Conservation (phyloP, 2,888 invertebrate species). For the Tenthredo mesomela region DNA sequence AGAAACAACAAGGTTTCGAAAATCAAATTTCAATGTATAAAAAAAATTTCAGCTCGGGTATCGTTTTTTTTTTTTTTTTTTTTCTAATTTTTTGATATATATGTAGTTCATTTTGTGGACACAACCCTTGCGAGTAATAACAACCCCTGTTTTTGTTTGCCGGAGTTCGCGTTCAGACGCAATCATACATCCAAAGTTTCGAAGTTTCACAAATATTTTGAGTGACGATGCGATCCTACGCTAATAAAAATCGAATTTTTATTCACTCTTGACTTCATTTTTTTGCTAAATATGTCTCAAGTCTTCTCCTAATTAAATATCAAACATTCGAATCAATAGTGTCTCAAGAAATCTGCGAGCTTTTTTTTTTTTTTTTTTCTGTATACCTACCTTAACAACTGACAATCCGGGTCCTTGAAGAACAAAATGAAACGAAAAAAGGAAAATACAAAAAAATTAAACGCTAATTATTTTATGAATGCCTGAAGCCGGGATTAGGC, state of each 20-base stretch:
- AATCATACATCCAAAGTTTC: not conserved
- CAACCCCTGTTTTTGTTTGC: conserved; percentile 12
- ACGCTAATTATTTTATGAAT: conserved; percentile 3
- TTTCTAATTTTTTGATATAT: not conserved
- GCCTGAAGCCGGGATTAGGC: not conserved
- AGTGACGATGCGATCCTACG: not conserved
- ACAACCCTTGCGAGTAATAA: not conserved
- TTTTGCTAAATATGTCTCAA: not conserved
- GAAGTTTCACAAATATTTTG: not conserved
- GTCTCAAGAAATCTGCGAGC: not conserved
- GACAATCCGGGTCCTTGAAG: too few relatives aligned
- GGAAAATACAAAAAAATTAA: not conserved
- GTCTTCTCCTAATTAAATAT: not conserved
- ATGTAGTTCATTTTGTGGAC: not conserved
- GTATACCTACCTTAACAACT: too few relatives aligned
- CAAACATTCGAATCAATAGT: not conserved
- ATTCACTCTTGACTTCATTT: not conserved
- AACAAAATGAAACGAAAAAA: not conserved
- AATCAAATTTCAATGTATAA: not conserved
- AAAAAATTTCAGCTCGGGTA: not conserved
- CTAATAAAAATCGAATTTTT: not conserved
- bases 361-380: too few relatives aligned
- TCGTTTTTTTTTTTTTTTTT: not conserved
- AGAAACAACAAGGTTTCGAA: not conserved
- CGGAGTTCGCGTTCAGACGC: not conserved